Conservation (phyloP, 2,888 invertebrate genomes). For the Oligia fasciuncula region DNA sequence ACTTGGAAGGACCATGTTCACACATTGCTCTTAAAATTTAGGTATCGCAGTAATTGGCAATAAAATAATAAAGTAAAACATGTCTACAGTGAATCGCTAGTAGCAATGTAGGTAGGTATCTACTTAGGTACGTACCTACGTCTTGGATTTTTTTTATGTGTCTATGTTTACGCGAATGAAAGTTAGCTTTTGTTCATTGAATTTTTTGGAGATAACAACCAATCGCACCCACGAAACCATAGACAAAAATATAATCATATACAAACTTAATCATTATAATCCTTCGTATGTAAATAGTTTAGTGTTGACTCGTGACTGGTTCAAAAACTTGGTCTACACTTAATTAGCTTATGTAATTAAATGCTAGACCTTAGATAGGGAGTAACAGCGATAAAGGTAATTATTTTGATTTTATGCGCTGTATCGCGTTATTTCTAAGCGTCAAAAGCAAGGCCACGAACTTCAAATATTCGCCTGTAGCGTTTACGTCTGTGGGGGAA, state of each 20-base stretch:
- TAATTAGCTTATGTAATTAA: conserved; percentile 70
- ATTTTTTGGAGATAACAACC: neutral
- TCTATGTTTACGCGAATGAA: neutral
- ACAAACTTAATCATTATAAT: conserved; percentile 33
- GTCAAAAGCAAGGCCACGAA: too few species aligned
- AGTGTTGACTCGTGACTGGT: conserved; percentile 64
- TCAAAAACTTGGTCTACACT: conserved; percentile 53
- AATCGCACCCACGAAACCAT: neutral
- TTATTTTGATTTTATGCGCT: conserved; percentile 65
- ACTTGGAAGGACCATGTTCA: conserved; percentile 15
- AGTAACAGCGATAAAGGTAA: conserved; percentile 62
- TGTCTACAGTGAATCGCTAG: neutral
- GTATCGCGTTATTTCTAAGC: too few species aligned
- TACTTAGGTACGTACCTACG: neutral
- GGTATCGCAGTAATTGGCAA: conserved; percentile 4
- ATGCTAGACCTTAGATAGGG: conserved; percentile 54
- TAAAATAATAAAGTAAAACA: conserved; percentile 1
- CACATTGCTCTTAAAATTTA: neutral
- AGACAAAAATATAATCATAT: conserved; percentile 9
- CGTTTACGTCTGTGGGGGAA: too few species aligned
- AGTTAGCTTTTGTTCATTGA: neutral
- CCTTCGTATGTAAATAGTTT: conserved; percentile 33
- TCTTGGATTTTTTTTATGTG: neutral
- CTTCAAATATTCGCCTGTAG: too few species aligned
- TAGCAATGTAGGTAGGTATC: too few species aligned